Base-by-base conservation (phyloP, 2,888 invertebrate species). In the Endotricha flammealis region DNA sequence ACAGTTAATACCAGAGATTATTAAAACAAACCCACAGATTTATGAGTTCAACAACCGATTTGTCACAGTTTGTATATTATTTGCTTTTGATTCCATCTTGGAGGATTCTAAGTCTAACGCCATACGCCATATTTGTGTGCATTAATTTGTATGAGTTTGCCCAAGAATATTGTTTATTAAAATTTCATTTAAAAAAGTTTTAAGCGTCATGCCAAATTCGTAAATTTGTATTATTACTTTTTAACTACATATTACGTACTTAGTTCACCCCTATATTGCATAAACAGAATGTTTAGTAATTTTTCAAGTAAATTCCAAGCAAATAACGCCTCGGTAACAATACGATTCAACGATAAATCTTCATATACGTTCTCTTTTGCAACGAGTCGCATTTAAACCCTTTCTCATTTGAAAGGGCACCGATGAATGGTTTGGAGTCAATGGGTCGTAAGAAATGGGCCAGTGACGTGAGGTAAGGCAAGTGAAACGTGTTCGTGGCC, bases 401-500 rank as follows among this genome's bases (percentile, higher is more conserved):
- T 66, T 71, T 66, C 20, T 64, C 68, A 70, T 81, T 81, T 78
- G 73, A 74, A 80, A 79, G 75, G 72, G 75, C 74, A 63, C 68
- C 73, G 69, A 74, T 82, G 83, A 83, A 82, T 83, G 74, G 75
- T 58, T 62, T 53, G 48, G 59, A 82, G 81, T 81, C 83, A 83
- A 85, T 85, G 82, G 82, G 67, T 78, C 71, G 82, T 76, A 81
- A 82, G 83, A 79, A 81, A 81, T 82, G 71, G 78, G 80, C 77
- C 73, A 77, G 73, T 74, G 74, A 76, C 69, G 74, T 69, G 66
- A 59, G 64, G 63, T 53, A 62, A 60, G 65, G 70, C 72, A 72
- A 73, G 76, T 72, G 74, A 72, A 71, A 67, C 57, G 65, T 61
- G 64, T 60, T 69, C 50, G 38, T 51, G 49, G 57, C 76, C 69